A percentile compares a stretch with the other conserved stretches of the same genome.
Conservation (phyloP, 1,140 invertebrate species). For the Pogonomyrmex barbatus region DNA sequence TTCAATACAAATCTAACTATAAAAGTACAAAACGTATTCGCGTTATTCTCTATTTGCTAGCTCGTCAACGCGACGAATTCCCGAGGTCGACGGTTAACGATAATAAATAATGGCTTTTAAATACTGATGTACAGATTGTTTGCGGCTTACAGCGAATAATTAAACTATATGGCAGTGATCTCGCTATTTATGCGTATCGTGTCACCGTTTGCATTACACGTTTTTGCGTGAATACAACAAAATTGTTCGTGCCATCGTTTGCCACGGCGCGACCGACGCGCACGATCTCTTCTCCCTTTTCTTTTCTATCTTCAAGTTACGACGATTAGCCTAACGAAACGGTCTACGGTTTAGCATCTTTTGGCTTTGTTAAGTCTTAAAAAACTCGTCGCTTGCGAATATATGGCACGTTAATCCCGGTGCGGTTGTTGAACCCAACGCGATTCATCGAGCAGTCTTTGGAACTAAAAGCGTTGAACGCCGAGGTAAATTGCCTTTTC, state of each 20-base stretch:
- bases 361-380: conserved; percentile 81
- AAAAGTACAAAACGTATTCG: conserved; percentile 84
- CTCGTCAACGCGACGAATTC: conserved; percentile 48
- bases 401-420: conserved; percentile 74
- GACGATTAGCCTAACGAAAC: conserved; percentile 32
- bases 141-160: conserved; percentile 76
- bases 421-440: conserved; percentile 59
- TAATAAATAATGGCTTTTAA: conserved; percentile 85
- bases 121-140: conserved; percentile 85
- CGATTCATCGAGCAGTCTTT: conserved; percentile 80
- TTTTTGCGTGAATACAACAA: conserved; percentile 5
- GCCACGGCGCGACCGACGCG: background rate
- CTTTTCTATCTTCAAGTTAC: conserved; percentile 17
- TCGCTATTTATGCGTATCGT: conserved; percentile 75
- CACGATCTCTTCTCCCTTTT: conserved; percentile 34
- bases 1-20: conserved; percentile 65
- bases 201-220: background rate
- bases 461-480: conserved; percentile 77
- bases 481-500: conserved; percentile 48
- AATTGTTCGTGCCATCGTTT: conserved; percentile 59
- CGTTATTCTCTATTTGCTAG: conserved; percentile 62
- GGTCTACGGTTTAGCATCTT: conserved; percentile 80
- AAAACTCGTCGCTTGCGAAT: conserved; percentile 41
- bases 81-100: conserved; percentile 73
- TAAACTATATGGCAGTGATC: conserved; percentile 83